Base-by-base conservation (phyloP, 1,140 invertebrate genomes). In the Drosophila kohkoa region DNA sequence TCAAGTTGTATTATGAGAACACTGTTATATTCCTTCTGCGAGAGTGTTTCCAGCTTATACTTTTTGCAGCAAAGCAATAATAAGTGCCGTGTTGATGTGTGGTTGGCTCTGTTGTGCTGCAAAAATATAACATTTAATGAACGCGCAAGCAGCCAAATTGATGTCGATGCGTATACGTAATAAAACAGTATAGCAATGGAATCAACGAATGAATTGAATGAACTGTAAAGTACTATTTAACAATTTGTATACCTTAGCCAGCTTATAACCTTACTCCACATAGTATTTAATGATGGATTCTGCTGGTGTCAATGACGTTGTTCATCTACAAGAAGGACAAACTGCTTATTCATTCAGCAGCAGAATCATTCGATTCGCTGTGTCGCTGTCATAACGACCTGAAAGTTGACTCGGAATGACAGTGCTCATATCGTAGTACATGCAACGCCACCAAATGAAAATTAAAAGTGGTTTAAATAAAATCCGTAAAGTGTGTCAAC, bases 401-500 rank as follows among this genome's bases (percentile, higher is more conserved):
- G 32, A 32, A 32, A 15, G 15, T 43, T 55, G 6, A 43, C 20
- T 45, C 13, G 11, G 5, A 54, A 30, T 45, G 51, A 45, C 49
- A 54, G 49, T 64, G 4, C 13, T 32, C 45, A 11, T 25, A n/a
- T 10, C 32, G 32, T 32, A 32, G 32, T 32, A 32, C 1, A 32
- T 32, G 15, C 7, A 7, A 3, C 48, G 13, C 25, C 25, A 16
- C 25, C 63, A 15, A 55, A 55, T 55, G 41, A 65, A 70, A 75
- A 78, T 68, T 70, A 74, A 75, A 72, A 77, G 64, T 72, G 81
- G 72, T 72, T 87, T 71, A 81, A 86, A 70, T 72, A 35, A 64
- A 82, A 87, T 70, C 79, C 62, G 72, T 76, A 74, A 82, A 87
- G 79, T 82, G 75, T 79, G 79, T 79, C 79, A 77, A 67, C 70